Evolutionary conservation across 1,140 invertebrate genomes (phyloP).

Genomic region (Neotoxoptera formosana): DNA sequence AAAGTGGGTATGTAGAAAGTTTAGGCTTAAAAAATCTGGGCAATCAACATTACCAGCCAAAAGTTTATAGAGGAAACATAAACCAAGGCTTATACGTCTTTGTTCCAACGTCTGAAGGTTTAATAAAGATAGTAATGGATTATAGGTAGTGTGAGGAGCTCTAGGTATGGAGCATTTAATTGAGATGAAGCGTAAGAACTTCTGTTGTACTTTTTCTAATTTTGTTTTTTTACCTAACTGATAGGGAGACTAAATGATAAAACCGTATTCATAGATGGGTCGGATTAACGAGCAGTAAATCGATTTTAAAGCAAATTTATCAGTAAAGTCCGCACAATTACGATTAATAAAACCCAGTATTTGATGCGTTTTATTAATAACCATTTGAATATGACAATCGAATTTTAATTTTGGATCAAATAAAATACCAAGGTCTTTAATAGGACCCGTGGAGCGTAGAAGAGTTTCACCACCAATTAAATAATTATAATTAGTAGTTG

Average conservation of each 20-base stretch:
- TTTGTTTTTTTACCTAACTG: too few species aligned
- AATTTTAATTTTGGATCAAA: background rate
- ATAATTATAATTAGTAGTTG: background rate
- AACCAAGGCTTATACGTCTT: background rate
- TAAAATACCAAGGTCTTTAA: conserved; percentile 28
- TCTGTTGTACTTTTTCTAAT: conserved; percentile 19
- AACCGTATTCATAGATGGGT: conserved; percentile 20
- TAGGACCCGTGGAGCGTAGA: background rate
- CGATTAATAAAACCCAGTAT: background rate
- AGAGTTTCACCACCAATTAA: background rate
- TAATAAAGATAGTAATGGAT: background rate
- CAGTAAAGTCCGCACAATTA: conserved; percentile 9
- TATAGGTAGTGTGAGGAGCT: background rate
- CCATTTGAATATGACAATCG: background rate
- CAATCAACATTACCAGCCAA: conserved; percentile 6
- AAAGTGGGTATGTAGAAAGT: background rate
- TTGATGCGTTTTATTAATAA: conserved; percentile 16
- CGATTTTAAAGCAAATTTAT: conserved; percentile 22
- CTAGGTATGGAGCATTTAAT: conserved; percentile 18
- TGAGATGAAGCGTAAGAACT: background rate
- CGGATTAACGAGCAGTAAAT: conserved; percentile 12
- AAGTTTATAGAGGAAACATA: conserved; percentile 1
- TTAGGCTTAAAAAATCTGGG: conserved; percentile 6
- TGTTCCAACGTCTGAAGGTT: background rate
- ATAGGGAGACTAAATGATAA: conserved; percentile 8